Evolutionary conservation across 2,797 vertebrate species (phyloP).

Genomic region (Rhynchotus rufescens): DNA sequence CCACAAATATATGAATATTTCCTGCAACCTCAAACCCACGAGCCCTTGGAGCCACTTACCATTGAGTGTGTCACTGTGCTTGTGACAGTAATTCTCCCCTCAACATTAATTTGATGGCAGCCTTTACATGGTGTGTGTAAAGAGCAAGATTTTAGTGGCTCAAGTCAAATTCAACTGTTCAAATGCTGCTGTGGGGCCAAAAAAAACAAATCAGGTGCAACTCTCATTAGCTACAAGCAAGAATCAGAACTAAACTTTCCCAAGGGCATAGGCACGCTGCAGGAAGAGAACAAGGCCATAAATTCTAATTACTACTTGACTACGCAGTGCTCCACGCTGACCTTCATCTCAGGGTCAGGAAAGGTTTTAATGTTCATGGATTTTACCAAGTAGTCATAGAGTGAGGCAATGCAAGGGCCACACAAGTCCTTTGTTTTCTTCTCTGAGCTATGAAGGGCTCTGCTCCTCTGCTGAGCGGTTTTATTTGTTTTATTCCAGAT

Average conservation of each 20-base stretch:
- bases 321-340: not conserved
- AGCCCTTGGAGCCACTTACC: not conserved
- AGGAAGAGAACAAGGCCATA: not conserved
- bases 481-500: not conserved
- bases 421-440: not conserved
- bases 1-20: not conserved
- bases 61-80: too few species aligned
- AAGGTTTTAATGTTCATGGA: not conserved
- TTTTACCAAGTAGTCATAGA: not conserved
- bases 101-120: not conserved
- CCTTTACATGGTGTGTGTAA: not conserved
- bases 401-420: not conserved
- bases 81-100: not conserved
- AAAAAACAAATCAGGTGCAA: not conserved
- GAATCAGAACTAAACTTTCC: not conserved
- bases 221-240: not conserved
- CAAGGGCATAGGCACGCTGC: not conserved
- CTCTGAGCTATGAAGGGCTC: not conserved
- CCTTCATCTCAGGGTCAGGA: not conserved
- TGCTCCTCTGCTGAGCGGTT: not conserved
- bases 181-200: not conserved
- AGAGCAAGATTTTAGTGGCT: not conserved
- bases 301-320: not conserved
- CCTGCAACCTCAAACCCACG: not conserved
- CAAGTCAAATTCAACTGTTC: not conserved